Percentiles rank a stretch among this genome's conserved stretches.
phyloP scores from a whole-genome alignment of 2,113 vertebrate species.

The Tachycineta bicolor region DNA sequence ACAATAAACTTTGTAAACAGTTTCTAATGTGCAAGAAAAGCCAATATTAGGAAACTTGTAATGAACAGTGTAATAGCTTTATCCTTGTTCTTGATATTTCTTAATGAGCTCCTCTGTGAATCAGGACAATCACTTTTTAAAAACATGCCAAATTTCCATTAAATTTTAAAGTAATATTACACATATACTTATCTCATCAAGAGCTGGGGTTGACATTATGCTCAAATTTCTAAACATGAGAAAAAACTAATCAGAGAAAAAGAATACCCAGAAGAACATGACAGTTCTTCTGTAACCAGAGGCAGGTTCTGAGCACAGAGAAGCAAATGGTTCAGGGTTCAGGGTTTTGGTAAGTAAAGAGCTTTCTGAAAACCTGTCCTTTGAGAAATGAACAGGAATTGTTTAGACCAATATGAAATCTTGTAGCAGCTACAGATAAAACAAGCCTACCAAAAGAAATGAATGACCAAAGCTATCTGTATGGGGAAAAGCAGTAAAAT shows the following conservation, averaged over 20 bases:
- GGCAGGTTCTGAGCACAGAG: neutral
- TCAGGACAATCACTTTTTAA: neutral
- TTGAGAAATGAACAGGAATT: neutral
- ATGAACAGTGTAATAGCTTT: neutral
- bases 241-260: neutral
- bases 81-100: neutral
- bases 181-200: neutral
- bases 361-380: neutral
- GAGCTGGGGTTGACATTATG: neutral
- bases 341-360: neutral
- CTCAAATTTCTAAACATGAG: neutral
- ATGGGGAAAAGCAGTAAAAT: neutral
- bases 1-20: neutral
- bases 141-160: neutral
- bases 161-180: neutral
- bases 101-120: neutral
- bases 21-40: constrained; percentile 10
- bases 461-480: neutral
- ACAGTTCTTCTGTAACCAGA: neutral
- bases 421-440: neutral
- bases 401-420: neutral
- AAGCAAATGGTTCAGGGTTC: neutral
- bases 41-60: constrained; percentile 8
- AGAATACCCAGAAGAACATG: neutral
- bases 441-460: neutral